Evolutionary conservation across 2,113 vertebrate genomes (phyloP).

Genomic region (Hippocampus abdominalis): DNA sequence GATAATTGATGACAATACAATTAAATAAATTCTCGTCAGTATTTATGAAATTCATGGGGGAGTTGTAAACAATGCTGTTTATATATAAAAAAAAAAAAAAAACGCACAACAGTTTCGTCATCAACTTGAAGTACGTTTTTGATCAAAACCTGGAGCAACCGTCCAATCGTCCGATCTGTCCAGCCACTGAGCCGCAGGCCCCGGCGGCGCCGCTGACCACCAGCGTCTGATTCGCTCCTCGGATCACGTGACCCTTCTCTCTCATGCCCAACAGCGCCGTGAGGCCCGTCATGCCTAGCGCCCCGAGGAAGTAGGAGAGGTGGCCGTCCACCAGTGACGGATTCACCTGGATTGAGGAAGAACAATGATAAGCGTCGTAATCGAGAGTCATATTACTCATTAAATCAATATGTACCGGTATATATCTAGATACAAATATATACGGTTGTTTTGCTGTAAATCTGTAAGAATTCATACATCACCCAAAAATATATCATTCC

Average conservation of each 20-base stretch:
- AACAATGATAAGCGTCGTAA: not conserved
- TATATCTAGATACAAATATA: too few relatives aligned
- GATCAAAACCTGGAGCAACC: slow-evolving; percentile 71
- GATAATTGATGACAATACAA: not conserved
- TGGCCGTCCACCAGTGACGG: slow-evolving; percentile 79
- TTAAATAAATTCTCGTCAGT: not conserved
- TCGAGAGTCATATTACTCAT: not conserved
- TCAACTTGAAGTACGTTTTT: not conserved
- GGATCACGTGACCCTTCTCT: slow-evolving; percentile 85
- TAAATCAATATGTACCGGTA: too few relatives aligned
- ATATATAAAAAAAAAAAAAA: not conserved
- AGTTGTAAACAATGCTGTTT: not conserved
- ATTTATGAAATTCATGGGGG: not conserved
- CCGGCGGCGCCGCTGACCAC: slow-evolving; percentile 93
- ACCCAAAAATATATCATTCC: not conserved
- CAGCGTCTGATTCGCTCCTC: slow-evolving; percentile 85
- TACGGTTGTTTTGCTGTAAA: too few relatives aligned
- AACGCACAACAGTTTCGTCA: not conserved
- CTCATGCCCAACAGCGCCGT: slow-evolving; percentile 84
- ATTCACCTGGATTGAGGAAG: slow-evolving; percentile 70
- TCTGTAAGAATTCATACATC: not conserved
- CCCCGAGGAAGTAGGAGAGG: slow-evolving; percentile 87
- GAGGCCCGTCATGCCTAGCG: slow-evolving; percentile 86
- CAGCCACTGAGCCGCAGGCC: slow-evolving; percentile 89
- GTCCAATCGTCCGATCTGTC: slow-evolving; percentile 87